Conservation (phyloP, 2,113 vertebrate genomes). For the Chinchilla lanigera region DNA sequence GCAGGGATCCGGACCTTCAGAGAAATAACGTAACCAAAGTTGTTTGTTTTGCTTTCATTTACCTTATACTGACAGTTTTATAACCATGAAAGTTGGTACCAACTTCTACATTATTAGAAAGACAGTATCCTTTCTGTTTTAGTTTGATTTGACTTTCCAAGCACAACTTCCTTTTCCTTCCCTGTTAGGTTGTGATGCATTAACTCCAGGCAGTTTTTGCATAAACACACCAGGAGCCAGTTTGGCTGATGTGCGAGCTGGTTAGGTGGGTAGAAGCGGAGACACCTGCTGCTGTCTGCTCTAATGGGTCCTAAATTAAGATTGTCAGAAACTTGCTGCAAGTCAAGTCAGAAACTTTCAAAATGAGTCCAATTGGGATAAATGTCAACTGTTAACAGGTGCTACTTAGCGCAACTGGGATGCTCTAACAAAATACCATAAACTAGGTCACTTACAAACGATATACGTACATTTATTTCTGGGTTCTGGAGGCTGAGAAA, state of each 20-base stretch:
- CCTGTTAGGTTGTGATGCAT: background rate
- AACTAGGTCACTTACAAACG: background rate
- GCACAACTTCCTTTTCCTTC: background rate
- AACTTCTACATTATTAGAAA: background rate
- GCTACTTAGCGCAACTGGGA: background rate
- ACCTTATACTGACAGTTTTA: background rate
- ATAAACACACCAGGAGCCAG: background rate
- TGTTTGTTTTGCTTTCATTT: background rate
- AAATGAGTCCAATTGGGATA: background rate
- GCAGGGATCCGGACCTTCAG: background rate
- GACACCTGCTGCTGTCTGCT: background rate
- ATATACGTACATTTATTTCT: background rate
- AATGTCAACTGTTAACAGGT: background rate
- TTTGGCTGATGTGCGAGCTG: background rate
- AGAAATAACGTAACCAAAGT: background rate
- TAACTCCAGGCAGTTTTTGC: background rate
- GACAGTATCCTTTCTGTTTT: background rate
- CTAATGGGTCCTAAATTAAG: constrained; percentile 29
- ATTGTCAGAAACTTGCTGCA: background rate
- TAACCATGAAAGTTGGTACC: background rate
- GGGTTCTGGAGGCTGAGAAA: background rate
- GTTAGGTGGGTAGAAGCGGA: background rate
- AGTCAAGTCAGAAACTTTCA: background rate
- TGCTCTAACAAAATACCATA: background rate
- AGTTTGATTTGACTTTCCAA: background rate